Evolutionary conservation across 30 jellyfish, hydroid and myxozoan species (phyloP), one percentile per base, ranked within the genome.

Genomic region (Catostylus mosaicus): DNA sequence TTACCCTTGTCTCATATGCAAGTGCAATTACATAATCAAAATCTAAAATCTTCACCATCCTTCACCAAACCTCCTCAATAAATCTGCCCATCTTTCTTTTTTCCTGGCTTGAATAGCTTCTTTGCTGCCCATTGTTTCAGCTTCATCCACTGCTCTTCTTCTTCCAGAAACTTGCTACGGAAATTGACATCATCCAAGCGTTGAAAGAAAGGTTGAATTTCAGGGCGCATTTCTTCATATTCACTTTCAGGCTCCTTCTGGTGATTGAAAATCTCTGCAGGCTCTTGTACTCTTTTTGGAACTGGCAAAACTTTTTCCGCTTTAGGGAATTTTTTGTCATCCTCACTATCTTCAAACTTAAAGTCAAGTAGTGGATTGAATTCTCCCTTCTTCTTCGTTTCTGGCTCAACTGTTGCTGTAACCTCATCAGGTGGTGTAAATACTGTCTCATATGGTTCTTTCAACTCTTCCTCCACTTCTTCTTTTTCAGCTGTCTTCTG

Each of bases 141-240:
- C 62, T 48, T 34, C 82, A 50, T 37, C 92, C 92, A 82, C 54
- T 82, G 73, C 80, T 70, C 38, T 27, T 82, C 92, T 69, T 68
- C 92, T 30, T 54, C 27, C 74, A 40, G 45, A 57, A 68, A 56
- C 73, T 60, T 59, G 7, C 56, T 45, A 24, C 80, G 80, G 3
- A 29, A 22, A 5, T 16, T 29, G 35, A 67, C 75, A 54, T 56
- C 80, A 36, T 65, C 90, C 4, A 80, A 59, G 29, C 73, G 50
- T 45, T 80, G 76, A 68, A 80, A 80, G 35, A 82, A 57, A 2
- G 92, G 85, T 65, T 82, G 71, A 30, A 82, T 82, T 35, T 66
- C 80, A 22, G 64, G 86, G 34, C 92, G 37, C 86, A 82, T 82
- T 37, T 82, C 83, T 26, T 82, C 78, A 59, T 40, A 70, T 26